Conservation (phyloP, 2,888 invertebrate genomes). For the Leptothorax acervorum region DNA sequence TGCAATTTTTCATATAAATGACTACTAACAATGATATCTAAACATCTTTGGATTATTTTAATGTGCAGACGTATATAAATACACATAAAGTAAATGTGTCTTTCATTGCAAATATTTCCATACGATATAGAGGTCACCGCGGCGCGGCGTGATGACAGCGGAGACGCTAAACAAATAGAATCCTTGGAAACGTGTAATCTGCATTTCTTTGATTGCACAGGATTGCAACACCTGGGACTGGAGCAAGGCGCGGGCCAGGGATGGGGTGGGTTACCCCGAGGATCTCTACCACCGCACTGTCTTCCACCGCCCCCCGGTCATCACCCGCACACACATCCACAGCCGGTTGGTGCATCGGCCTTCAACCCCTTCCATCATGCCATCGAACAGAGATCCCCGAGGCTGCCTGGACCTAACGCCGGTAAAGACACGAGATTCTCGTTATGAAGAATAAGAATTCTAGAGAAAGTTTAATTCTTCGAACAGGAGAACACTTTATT, state of each 20-base stretch:
- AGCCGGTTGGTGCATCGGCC: constrained; percentile 81
- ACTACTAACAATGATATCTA: neutral
- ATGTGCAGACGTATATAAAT: neutral
- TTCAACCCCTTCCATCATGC: constrained; percentile 84
- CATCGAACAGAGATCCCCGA: constrained; percentile 84
- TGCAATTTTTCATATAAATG: neutral
- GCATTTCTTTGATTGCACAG: constrained; percentile 77
- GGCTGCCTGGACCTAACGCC: constrained; percentile 78
- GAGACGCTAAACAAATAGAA: constrained; percentile 42
- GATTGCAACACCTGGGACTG: constrained; percentile 83
- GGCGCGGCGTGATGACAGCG: constrained; percentile 39
- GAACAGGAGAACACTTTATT: neutral
- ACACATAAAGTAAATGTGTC: neutral
- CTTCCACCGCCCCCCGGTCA: constrained; percentile 84
- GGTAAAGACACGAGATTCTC: constrained; percentile 59
- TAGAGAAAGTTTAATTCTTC: neutral
- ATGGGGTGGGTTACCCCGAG: constrained; percentile 83
- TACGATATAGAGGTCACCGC: constrained; percentile 24
- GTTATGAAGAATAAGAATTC: neutral
- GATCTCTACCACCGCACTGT: constrained; percentile 83
- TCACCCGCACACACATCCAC: constrained; percentile 81
- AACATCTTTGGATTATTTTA: neutral
- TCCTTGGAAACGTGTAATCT: constrained; percentile 58
- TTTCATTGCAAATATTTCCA: constrained; percentile 10
- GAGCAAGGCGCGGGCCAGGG: constrained; percentile 83